These are phyloP conservation scores for Todus mexicanus DNA, from an alignment of 2,797 vertebrate genomes.

Conservation along the genomic window DNA sequence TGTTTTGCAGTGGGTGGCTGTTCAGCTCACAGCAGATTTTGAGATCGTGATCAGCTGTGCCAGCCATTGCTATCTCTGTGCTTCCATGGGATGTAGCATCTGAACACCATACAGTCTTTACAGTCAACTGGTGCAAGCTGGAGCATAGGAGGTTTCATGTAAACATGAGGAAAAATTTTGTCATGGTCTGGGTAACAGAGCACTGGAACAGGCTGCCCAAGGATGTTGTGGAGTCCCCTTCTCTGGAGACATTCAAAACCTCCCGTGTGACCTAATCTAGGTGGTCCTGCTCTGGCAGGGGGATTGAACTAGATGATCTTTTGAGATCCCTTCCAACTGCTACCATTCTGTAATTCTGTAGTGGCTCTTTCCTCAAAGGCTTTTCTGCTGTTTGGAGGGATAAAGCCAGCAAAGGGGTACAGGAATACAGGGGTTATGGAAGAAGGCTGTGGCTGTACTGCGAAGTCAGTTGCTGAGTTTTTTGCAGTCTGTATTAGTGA, in stretches of 20 bases:
- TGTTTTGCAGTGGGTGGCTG: not conserved
- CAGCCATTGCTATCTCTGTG: not conserved
- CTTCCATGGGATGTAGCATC: not conserved
- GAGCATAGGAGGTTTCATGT: too few species aligned
- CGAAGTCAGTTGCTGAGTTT: not conserved
- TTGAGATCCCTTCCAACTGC: too few species aligned
- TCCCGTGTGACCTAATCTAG: too few species aligned
- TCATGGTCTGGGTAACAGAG: too few species aligned
- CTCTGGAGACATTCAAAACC: too few species aligned
- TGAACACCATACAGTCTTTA: not conserved
- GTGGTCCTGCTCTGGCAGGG: too few species aligned
- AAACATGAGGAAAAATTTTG: too few species aligned
- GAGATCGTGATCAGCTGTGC: rapidly evolving
- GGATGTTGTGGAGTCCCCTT: too few species aligned
- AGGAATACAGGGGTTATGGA: not conserved
- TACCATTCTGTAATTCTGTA: too few species aligned
- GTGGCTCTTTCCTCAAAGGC: not conserved
- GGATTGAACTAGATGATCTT: too few species aligned
- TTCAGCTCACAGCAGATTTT: not conserved
- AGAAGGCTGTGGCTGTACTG: not conserved
- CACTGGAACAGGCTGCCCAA: too few species aligned
- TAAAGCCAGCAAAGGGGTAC: not conserved
- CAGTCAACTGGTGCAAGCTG: too few species aligned
- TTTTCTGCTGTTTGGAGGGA: not conserved
- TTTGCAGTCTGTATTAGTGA: not conserved